phyloP scores from a whole-genome alignment of 2,888 invertebrate genomes.

The Pseudanteris insignis region DNA sequence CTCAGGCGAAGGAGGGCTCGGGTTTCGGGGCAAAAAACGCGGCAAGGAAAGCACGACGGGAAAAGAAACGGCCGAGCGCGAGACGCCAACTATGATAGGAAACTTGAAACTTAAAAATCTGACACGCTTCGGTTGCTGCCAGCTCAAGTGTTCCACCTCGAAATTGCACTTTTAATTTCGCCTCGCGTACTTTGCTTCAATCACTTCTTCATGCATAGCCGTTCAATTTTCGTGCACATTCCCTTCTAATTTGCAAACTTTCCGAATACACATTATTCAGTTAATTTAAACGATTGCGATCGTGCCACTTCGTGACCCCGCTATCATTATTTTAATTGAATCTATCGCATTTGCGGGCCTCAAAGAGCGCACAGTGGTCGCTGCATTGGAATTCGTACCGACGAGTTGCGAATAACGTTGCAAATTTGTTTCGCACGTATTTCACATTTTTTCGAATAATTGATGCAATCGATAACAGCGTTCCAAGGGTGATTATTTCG shows the following conservation, averaged over 20 bases:
- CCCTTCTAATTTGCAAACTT: constrained; percentile 31
- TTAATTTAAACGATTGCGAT: constrained; percentile 22
- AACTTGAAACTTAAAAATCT: constrained; percentile 49
- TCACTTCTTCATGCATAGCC: constrained; percentile 25
- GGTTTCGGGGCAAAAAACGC: constrained; percentile 48
- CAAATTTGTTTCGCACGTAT: no score
- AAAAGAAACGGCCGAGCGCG: constrained; percentile 33
- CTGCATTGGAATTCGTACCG: no score
- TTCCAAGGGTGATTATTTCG: no score
- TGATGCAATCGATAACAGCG: no score
- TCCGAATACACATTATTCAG: constrained; percentile 20
- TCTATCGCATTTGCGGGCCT: constrained; percentile 6
- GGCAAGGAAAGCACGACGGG: constrained; percentile 11
- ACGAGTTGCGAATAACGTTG: no score
- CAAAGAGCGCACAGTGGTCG: no score
- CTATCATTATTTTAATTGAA: constrained; percentile 16
- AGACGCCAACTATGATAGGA: constrained; percentile 40
- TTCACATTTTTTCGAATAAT: no score
- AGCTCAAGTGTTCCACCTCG: constrained; percentile 44
- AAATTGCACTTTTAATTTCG: constrained; percentile 56
- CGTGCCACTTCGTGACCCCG: constrained; percentile 9
- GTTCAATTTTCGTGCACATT: constrained; percentile 31
- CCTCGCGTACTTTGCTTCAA: constrained; percentile 23
- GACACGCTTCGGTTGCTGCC: constrained; percentile 47
- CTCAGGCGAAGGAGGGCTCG: constrained; percentile 48